Conservation (phyloP, 1,140 invertebrate species). For the Aporrectodea caliginosa region DNA sequence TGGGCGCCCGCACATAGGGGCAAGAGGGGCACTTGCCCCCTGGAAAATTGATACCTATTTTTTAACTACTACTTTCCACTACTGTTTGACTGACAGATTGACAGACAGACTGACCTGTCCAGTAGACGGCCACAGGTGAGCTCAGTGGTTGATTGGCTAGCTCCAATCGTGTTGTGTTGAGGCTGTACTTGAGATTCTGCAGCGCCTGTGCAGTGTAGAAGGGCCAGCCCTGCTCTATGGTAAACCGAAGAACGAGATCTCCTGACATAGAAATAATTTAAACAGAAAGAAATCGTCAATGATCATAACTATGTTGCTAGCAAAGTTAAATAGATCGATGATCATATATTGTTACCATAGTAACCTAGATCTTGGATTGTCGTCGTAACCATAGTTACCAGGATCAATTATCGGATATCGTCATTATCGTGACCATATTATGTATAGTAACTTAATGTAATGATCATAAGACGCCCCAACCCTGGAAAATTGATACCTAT, state of each 20-base stretch:
- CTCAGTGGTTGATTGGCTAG: background rate
- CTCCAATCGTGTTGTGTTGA: background rate
- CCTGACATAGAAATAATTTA: background rate
- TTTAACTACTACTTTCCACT: background rate
- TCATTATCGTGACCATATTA: no score
- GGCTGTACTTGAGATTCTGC: background rate
- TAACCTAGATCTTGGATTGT: no score
- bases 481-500: no score
- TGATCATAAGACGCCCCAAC: no score
- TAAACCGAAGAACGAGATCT: background rate
- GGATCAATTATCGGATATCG: no score
- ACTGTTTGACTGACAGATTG: background rate
- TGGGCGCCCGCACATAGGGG: background rate
- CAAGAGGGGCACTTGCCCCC: background rate
- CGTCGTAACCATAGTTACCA: no score
- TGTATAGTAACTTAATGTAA: no score
- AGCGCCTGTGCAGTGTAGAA: background rate
- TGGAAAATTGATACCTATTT: background rate
- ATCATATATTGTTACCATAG: no score
- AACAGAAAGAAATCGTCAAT: no score
- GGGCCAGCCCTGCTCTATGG: background rate
- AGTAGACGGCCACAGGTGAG: background rate
- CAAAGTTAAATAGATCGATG: no score
- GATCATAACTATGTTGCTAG: no score
- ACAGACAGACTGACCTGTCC: background rate